Conservation (phyloP, 2,888 invertebrate genomes). For the Nipponacmea schrenckii region DNA sequence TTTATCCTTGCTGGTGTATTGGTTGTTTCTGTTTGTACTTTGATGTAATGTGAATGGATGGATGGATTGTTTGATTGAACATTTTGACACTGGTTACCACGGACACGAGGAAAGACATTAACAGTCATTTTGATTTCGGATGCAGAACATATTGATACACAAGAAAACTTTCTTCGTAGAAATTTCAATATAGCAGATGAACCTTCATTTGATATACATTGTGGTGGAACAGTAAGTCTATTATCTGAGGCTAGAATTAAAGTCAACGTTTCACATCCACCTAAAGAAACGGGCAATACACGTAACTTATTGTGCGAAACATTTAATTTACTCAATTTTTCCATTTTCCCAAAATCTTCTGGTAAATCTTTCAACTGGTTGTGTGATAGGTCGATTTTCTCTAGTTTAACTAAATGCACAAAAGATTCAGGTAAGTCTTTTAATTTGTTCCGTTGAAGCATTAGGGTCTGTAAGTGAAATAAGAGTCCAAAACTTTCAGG, state of each 20-base stretch:
- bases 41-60: conserved; percentile 64
- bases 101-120: conserved; percentile 55
- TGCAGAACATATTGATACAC: not conserved
- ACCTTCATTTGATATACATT: conserved; percentile 61
- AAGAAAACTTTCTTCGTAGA: conserved; percentile 42
- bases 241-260: conserved; percentile 61
- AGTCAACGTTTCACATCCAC: conserved; percentile 47
- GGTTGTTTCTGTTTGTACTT: conserved; percentile 65
- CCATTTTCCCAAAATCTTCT: conserved; percentile 60
- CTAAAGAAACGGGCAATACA: conserved; percentile 60
- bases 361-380: conserved; percentile 60
- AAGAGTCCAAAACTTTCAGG: conserved; percentile 65
- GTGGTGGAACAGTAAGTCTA: conserved; percentile 58
- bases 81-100: conserved; percentile 61
- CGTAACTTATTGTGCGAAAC: conserved; percentile 61
- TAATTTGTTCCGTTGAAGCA: conserved; percentile 60
- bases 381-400: conserved; percentile 63
- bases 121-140: not conserved
- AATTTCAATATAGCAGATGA: conserved; percentile 56
- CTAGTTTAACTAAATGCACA: conserved; percentile 59
- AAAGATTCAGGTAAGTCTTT: conserved; percentile 59
- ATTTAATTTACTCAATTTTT: conserved; percentile 59
- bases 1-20: conserved; percentile 64
- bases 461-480: conserved; percentile 61
- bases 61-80: conserved; percentile 64